Evolutionary conservation across 2,113 vertebrate species (phyloP).

Genomic region (Atherinomorus stipes): DNA sequence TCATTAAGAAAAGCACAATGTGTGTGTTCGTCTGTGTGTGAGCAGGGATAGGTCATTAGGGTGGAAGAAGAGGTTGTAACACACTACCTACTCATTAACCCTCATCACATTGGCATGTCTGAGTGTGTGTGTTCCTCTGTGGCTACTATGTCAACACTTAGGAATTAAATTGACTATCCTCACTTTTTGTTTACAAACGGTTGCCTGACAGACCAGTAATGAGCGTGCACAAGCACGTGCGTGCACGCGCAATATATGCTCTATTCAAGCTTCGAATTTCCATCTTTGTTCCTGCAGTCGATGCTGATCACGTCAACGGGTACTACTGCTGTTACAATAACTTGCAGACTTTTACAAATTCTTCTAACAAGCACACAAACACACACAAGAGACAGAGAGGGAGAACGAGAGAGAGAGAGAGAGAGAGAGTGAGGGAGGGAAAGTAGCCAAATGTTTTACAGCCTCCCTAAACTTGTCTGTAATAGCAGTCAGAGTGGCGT

Average conservation of each 20-base stretch:
- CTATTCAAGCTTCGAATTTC: constrained; percentile 47
- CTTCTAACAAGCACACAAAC: constrained; percentile 36
- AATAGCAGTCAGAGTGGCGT: constrained; percentile 82
- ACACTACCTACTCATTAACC: constrained; percentile 64
- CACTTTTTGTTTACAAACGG: constrained; percentile 38
- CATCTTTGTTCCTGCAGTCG: constrained; percentile 42
- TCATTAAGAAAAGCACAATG: constrained; percentile 63
- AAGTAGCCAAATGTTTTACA: constrained; percentile 81
- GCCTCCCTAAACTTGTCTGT: constrained; percentile 81
- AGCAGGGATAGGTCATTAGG: constrained; percentile 57
- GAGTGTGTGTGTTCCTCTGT: constrained; percentile 34
- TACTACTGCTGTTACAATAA: constrained; percentile 61
- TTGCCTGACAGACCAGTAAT: constrained; percentile 43
- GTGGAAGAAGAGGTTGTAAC: constrained; percentile 60
- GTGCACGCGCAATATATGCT: constrained; percentile 17
- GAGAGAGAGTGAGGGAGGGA: constrained; percentile 31
- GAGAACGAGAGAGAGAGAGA: constrained; percentile 26
- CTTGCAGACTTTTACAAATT: constrained; percentile 68
- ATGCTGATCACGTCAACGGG: constrained; percentile 55
- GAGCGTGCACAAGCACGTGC: neutral
- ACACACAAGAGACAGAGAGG: constrained; percentile 11
- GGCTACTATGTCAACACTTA: constrained; percentile 35
- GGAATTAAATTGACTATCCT: constrained; percentile 39
- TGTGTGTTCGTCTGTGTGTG: constrained; percentile 31
- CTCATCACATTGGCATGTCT: constrained; percentile 51